phyloP scores from a whole-genome alignment of 30 jellyfish, hydroid and myxozoan genomes.

The Turritopsis rubra region DNA sequence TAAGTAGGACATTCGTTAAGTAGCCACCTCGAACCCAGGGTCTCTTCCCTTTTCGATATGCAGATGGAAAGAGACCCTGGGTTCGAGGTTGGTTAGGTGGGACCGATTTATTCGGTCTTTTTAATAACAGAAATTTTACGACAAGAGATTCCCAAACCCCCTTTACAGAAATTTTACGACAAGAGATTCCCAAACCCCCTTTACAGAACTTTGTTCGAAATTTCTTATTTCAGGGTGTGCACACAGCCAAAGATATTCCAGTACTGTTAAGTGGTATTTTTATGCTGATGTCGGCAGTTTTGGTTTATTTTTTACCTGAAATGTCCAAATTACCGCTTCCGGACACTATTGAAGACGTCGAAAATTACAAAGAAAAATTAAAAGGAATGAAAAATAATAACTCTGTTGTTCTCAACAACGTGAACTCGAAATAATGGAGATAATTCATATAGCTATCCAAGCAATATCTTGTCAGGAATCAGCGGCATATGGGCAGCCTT shows the following conservation, averaged over 20 bases:
- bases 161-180: too few species aligned
- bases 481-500: too few species aligned
- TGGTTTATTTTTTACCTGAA: constrained; percentile 10
- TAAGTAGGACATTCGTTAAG: neutral
- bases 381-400: neutral
- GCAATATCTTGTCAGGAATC: too few species aligned
- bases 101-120: too few species aligned
- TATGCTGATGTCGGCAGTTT: neutral
- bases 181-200: too few species aligned
- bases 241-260: constrained; percentile 5
- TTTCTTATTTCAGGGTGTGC: neutral
- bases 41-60: neutral
- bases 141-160: too few species aligned
- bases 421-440: neutral
- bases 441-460: too few species aligned
- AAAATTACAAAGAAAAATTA: neutral
- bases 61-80: neutral
- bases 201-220: too few species aligned
- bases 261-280: constrained; percentile 6
- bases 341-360: neutral
- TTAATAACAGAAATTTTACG: too few species aligned
- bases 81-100: neutral
- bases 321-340: constrained; percentile 11
- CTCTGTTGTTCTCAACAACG: neutral
- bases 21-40: neutral